phyloP scores from a whole-genome alignment of 2,113 vertebrate species.

The Meles meles region DNA sequence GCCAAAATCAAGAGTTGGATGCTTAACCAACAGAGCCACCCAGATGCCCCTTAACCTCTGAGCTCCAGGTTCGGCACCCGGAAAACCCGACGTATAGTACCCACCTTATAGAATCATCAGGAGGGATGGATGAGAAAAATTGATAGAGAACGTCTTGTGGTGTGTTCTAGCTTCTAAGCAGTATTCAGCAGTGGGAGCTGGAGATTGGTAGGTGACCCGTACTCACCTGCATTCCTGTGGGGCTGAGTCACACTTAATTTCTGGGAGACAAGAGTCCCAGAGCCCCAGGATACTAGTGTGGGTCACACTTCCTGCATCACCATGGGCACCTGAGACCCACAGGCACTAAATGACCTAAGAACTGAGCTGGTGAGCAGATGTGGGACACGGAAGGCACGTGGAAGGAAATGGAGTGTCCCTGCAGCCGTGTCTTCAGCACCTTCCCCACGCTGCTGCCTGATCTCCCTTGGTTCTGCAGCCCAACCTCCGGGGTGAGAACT shows the following conservation, averaged over 20 bases:
- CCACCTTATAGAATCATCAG: background rate
- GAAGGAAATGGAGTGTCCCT: background rate
- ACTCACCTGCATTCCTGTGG: background rate
- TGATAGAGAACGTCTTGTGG: background rate
- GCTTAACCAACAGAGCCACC: background rate
- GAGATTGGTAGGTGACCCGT: background rate
- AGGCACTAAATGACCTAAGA: background rate
- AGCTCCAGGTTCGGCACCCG: background rate
- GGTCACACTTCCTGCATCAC: background rate
- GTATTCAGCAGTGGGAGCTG: background rate
- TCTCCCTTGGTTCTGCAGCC: background rate
- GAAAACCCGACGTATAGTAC: background rate
- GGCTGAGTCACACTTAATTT: background rate
- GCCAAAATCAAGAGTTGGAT: background rate
- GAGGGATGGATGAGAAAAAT: background rate
- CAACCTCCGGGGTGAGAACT: background rate
- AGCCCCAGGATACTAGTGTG: background rate
- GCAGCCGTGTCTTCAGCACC: background rate
- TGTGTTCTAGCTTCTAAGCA: rapidly evolving
- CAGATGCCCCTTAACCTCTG: background rate
- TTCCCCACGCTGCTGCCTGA: rapidly evolving
- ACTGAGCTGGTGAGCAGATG: background rate
- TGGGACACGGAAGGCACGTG: background rate
- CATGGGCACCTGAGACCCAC: too few species aligned
- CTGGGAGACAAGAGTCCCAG: background rate